Evolutionary conservation across 2,888 invertebrate species (phyloP).

Genomic region (Thera britannica): DNA sequence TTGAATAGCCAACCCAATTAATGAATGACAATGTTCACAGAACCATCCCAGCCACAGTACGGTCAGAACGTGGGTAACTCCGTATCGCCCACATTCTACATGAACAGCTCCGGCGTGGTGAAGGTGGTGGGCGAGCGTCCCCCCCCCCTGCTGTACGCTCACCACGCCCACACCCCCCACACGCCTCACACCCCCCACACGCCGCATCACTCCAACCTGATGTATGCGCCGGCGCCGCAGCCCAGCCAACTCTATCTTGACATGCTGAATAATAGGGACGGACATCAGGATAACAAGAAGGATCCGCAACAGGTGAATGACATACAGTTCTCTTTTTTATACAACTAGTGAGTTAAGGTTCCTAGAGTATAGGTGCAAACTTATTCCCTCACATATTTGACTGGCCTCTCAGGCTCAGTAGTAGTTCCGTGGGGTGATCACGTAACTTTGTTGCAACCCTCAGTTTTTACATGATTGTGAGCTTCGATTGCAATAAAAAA

Average conservation of each 20-base stretch:
- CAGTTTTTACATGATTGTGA: too few species aligned
- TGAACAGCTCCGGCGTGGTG: conserved; percentile 72
- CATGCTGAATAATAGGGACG: conserved; percentile 75
- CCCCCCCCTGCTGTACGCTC: conserved; percentile 74
- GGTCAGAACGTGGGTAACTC: conserved; percentile 65
- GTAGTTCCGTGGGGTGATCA: too few species aligned
- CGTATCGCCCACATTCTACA: conserved; percentile 69
- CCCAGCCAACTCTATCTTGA: conserved; percentile 70
- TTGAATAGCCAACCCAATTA: neutral
- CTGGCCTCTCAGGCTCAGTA: too few species aligned
- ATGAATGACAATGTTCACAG: conserved; percentile 43
- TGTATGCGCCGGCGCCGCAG: conserved; percentile 74
- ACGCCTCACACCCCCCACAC: conserved; percentile 67
- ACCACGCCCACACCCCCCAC: conserved; percentile 73
- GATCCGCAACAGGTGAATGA: conserved; percentile 66
- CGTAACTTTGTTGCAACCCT: too few species aligned
- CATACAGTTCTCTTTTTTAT: too few species aligned
- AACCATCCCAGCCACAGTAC: conserved; percentile 65
- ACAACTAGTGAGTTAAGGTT: too few species aligned
- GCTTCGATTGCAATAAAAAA: too few species aligned
- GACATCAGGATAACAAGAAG: conserved; percentile 72
- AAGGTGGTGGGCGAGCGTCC: conserved; percentile 71
- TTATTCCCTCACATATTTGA: too few species aligned
- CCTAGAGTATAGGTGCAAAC: too few species aligned
- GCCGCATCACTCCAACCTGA: conserved; percentile 67